These are phyloP conservation scores for Fregetta grallaria DNA, from an alignment of 2,113 vertebrate species.

Conservation along the genomic window DNA sequence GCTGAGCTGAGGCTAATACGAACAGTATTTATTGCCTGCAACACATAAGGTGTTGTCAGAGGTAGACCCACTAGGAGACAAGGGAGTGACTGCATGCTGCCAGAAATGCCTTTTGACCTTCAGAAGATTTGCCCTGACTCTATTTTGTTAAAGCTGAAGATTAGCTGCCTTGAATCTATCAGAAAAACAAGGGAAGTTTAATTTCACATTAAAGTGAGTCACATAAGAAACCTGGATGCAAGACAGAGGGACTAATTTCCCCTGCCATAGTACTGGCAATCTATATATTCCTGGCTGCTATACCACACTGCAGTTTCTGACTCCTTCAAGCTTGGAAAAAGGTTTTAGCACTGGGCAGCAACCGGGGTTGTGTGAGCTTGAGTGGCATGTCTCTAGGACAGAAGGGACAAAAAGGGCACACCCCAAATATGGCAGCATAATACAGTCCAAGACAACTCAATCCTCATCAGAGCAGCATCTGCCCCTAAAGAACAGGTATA, in stretches of 20 bases:
- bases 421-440: neutral
- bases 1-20: neutral
- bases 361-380: neutral
- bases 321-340: neutral
- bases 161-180: neutral
- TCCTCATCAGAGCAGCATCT: neutral
- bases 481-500: neutral
- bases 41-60: neutral
- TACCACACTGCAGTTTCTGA: neutral
- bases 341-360: neutral
- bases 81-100: neutral
- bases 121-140: neutral
- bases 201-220: neutral
- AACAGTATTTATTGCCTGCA: neutral
- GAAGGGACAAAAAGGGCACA: neutral
- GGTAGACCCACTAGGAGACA: neutral
- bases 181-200: neutral
- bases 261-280: neutral
- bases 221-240: neutral
- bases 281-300: neutral
- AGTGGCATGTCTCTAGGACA: neutral
- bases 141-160: neutral
- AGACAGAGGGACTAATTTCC: neutral
- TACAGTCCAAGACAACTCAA: neutral
- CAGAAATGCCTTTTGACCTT: slow-evolving; percentile 46